Percentiles rank a stretch among this genome's conserved stretches.
Evolutionary conservation across 2,797 vertebrate genomes (phyloP).

Genomic region (Sylvilagus floridanus): DNA sequence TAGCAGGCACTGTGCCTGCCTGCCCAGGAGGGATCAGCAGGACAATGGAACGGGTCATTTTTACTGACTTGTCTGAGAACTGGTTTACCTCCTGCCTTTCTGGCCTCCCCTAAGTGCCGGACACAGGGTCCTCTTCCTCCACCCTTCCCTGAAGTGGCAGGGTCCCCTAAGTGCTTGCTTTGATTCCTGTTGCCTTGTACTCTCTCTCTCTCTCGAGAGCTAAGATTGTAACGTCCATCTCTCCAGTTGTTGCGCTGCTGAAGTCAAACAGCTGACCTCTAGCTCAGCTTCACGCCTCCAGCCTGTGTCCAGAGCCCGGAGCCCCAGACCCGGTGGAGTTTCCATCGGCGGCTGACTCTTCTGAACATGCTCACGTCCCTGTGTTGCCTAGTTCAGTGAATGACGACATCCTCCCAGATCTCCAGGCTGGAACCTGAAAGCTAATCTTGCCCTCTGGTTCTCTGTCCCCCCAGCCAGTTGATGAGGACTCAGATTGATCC

Average conservation of each 20-base stretch:
- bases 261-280: no score
- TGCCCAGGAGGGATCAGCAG: not conserved
- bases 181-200: not conserved
- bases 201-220: not conserved
- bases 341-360: not conserved
- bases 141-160: not conserved
- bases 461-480: not conserved
- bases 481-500: rapidly evolving
- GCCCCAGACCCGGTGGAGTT: rapidly evolving
- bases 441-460: not conserved
- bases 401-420: not conserved
- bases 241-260: not conserved
- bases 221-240: not conserved
- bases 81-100: not conserved
- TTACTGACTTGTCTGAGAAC: not conserved
- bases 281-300: not conserved
- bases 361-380: not conserved
- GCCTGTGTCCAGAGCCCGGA: no score
- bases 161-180: not conserved
- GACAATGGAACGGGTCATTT: not conserved
- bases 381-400: not conserved
- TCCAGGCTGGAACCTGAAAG: not conserved
- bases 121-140: not conserved
- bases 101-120: not conserved
- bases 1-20: not conserved